Conservation (phyloP, 2,797 vertebrate species). For the Betta splendens region DNA sequence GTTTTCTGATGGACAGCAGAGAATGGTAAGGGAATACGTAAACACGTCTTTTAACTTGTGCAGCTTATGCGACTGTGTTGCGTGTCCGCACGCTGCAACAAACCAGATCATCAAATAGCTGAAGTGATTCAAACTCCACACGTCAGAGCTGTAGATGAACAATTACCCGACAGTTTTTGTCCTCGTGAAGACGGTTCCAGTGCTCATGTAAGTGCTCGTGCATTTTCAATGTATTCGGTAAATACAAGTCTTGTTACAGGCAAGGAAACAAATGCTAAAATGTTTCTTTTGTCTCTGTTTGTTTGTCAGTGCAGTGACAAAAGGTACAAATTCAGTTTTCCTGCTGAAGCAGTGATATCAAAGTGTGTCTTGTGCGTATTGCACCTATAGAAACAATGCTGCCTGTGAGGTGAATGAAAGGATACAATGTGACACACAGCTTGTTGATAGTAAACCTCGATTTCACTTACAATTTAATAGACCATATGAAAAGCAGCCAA, state of each 20-base stretch:
- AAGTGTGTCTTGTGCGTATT: constrained; percentile 8
- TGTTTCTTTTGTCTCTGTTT: background rate
- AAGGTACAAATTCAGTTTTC: background rate
- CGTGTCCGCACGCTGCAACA: constrained; percentile 10
- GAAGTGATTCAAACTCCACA: constrained; percentile 1
- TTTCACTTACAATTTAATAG: background rate
- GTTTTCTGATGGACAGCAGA: background rate
- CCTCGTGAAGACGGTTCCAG: constrained; percentile 1
- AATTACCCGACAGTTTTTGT: background rate
- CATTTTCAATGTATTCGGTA: constrained; percentile 6
- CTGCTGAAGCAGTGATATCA: constrained; percentile 9
- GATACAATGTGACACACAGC: constrained; percentile 18
- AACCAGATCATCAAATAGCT: constrained; percentile 3
- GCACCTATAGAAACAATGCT: constrained; percentile 5
- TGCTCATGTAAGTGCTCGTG: constrained; percentile 5
- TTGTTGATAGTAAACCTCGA: constrained; percentile 19
- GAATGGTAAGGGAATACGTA: constrained; percentile 17
- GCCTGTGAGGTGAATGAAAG: constrained; percentile 3
- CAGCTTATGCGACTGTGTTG: constrained; percentile 1
- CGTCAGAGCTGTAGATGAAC: background rate
- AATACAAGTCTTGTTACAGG: background rate
- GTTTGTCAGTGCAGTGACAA: constrained; percentile 10
- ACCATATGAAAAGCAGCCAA: no score
- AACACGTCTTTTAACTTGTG: constrained; percentile 10
- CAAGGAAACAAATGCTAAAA: background rate